Percentiles rank a stretch among this genome's conserved stretches.
phyloP scores from a whole-genome alignment of 64 coral and sea anemone species.

The Pocillopora damicornis region DNA sequence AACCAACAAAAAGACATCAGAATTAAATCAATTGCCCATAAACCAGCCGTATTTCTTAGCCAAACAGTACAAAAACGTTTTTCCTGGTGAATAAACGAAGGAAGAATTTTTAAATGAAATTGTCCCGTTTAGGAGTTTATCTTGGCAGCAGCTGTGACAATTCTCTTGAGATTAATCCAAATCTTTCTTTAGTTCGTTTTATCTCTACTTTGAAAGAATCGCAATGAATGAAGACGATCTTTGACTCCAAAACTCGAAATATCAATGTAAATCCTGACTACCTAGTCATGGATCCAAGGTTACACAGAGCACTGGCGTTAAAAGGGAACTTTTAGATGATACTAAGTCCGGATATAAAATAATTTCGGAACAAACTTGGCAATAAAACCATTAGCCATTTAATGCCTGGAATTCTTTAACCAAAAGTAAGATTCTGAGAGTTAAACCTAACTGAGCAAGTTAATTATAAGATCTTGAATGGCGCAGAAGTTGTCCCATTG shows the following conservation, averaged over 20 bases:
- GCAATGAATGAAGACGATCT: neutral
- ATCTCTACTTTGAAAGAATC: neutral
- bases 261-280: neutral
- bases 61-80: neutral
- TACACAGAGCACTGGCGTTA: neutral
- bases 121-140: neutral
- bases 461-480: neutral
- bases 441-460: neutral
- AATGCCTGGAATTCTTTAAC: neutral
- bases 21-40: conserved; percentile 28
- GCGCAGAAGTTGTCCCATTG: neutral
- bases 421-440: neutral
- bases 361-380: neutral
- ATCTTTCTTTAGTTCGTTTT: conserved; percentile 2
- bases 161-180: conserved; percentile 29
- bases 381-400: neutral
- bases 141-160: conserved; percentile 27
- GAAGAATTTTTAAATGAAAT: conserved; percentile 10
- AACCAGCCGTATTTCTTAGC: neutral
- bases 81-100: conserved; percentile 11
- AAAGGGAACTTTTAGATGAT: neutral
- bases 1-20: neutral
- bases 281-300: neutral
- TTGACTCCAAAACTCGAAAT: neutral
- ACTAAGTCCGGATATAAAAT: neutral